Evolutionary conservation across 2,888 invertebrate species (phyloP).

Genomic region (Syrphus vitripennis): DNA sequence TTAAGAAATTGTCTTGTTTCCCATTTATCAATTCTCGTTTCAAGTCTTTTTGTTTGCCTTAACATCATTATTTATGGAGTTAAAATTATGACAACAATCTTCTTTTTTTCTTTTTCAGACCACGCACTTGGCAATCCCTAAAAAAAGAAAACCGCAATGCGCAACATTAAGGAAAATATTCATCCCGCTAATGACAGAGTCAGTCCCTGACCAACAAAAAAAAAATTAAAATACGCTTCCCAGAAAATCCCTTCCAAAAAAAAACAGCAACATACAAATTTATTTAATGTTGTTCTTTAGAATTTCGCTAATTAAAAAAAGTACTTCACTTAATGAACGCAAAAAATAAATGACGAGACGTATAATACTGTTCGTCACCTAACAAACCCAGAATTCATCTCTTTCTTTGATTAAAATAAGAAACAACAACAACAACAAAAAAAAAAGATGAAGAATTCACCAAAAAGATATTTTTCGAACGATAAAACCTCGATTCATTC

Average conservation of each 20-base stretch:
- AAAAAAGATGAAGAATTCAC: neutral
- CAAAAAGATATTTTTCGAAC: neutral
- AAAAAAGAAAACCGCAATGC: slow-evolving; percentile 19
- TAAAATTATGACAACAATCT: neutral
- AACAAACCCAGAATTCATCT: neutral
- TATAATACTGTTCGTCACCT: neutral
- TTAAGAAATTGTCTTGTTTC: neutral
- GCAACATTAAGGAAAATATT: neutral
- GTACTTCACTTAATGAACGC: slow-evolving; percentile 9
- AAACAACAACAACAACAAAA: neutral
- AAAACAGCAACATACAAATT: neutral
- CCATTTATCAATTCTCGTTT: neutral
- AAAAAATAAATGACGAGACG: neutral
- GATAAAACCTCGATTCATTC: slow-evolving; percentile 10
- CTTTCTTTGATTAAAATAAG: neutral
- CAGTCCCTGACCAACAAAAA: neutral
- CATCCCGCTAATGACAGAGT: neutral
- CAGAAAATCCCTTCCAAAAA: slow-evolving; percentile 1
- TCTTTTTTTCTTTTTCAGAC: neutral
- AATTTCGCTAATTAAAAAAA: slow-evolving; percentile 10
- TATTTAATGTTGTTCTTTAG: neutral
- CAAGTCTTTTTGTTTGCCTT: neutral
- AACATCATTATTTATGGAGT: neutral
- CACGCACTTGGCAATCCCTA: slow-evolving; percentile 1
- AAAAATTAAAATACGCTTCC: neutral